Evolutionary conservation across 2,888 invertebrate genomes (phyloP).

Genomic region (Cerceris ruficornis): DNA sequence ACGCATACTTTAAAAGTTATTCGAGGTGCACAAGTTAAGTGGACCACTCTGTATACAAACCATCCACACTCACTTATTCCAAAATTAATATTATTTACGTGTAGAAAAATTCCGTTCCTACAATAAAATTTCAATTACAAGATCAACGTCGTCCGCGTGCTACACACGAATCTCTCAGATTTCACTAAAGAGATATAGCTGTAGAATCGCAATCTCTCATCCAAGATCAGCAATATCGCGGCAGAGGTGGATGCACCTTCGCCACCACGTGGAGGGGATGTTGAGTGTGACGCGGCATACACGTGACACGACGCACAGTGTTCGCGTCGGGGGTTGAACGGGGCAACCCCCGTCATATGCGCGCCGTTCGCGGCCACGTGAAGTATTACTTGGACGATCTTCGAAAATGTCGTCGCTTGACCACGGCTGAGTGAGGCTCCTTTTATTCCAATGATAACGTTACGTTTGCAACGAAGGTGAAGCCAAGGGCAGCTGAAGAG

Average conservation of each 20-base stretch:
- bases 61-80: too few relatives aligned
- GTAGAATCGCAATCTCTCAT: slow-evolving; percentile 9
- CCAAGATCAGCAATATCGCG: slow-evolving; percentile 13
- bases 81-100: too few relatives aligned
- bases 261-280: slow-evolving; percentile 55
- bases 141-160: neutral
- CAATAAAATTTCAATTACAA: too few relatives aligned
- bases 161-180: slow-evolving; percentile 7
- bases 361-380: slow-evolving; percentile 75
- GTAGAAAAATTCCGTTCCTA: too few relatives aligned
- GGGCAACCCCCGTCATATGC: slow-evolving; percentile 73
- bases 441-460: too few relatives aligned
- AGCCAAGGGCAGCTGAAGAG: neutral
- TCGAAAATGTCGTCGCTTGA: slow-evolving; percentile 64
- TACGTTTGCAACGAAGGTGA: neutral
- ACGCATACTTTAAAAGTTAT: too few relatives aligned
- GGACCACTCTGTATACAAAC: too few relatives aligned
- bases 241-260: slow-evolving; percentile 49
- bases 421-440: slow-evolving; percentile 48
- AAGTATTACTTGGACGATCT: slow-evolving; percentile 56
- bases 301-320: slow-evolving; percentile 74
- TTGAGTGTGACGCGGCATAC: slow-evolving; percentile 66
- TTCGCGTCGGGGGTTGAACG: slow-evolving; percentile 69
- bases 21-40: too few relatives aligned
- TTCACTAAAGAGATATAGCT: neutral